Evolutionary conservation across 2,113 vertebrate species (phyloP), one percentile per base, ranked within the genome.

Genomic region (Triplophysa siluroides): DNA sequence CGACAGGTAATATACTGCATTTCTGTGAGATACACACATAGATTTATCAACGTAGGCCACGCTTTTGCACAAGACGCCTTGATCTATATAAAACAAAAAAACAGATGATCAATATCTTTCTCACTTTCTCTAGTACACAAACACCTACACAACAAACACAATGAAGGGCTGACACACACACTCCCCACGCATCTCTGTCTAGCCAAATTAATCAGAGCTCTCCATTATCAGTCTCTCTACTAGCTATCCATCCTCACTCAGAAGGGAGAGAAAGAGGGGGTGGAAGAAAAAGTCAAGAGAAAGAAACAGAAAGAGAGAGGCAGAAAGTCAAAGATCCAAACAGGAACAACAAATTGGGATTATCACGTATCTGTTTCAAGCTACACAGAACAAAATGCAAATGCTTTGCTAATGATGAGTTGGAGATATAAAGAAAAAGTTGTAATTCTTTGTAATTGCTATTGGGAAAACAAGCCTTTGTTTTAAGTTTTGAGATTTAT

Each of bases 1-100:
- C 95, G 89, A 85, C 97, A 99, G 81, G 95, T 98, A 78, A 97
- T 90, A 79, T 99, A 99, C 89, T 95, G 94, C 60, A 96, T 95
- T 82, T 93, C 97, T 99, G 90, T 60, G 90, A 91, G 2, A 80
- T 71, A 52, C 63, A 83, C 23, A 80, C 29, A 64, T 11, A 76
- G 2, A 23, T 77, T 76, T 56, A 76, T 58, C 67, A 52, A 69
- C 66, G 58, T 45, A 60, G 61, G 71, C 50, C 64, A 50, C 45
- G 62, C 62, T 77, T 65, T 43, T 64, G 75, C 75, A 65, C 75
- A 77, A 33, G 62, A 77, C n/a, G 75, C 75, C 75, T 77, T 77
- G 75, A 77, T 71, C 78, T 79, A 62, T 58, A 79, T 56, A 67
- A 71, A 78, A 70, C 38, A 45, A 61, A 70, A n/a, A 78, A 79